These are phyloP conservation scores for Vicugna pacos DNA, from an alignment of 2,113 vertebrate species.

Conservation along the genomic window DNA sequence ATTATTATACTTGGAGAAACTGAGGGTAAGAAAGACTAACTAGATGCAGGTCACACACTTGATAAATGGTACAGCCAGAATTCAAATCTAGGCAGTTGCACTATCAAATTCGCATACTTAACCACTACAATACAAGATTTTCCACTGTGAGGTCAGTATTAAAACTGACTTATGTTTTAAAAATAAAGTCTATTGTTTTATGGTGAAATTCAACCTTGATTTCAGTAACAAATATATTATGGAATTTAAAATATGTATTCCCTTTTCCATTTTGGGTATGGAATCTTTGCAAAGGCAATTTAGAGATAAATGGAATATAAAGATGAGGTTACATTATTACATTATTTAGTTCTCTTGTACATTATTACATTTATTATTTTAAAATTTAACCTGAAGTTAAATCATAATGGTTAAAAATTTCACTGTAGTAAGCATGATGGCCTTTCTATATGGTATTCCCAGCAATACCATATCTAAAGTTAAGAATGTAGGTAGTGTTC, in stretches of 20 bases:
- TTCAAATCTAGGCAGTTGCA: neutral
- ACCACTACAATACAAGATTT: neutral
- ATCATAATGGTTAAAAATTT: neutral
- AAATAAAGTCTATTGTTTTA: neutral
- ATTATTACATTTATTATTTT: neutral
- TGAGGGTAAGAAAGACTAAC: neutral
- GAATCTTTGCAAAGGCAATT: neutral
- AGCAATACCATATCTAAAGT: neutral
- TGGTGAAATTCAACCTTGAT: neutral
- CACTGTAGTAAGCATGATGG: neutral
- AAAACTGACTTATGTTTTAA: neutral
- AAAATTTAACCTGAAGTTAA: neutral
- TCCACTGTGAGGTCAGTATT: neutral
- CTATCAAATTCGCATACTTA: neutral
- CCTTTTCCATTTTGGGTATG: neutral
- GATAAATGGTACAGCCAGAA: neutral
- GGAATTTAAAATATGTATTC: neutral
- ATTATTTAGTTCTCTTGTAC: neutral
- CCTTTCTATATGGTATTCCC: neutral
- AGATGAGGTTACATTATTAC: neutral
- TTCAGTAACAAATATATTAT: neutral
- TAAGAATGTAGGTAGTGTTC: neutral
- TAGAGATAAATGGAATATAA: neutral
- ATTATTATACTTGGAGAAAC: neutral
- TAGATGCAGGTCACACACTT: neutral